Evolutionary conservation across 2,797 vertebrate genomes (phyloP), one percentile per base, ranked within the genome.

Genomic region (Gephyroberyx darwinii): DNA sequence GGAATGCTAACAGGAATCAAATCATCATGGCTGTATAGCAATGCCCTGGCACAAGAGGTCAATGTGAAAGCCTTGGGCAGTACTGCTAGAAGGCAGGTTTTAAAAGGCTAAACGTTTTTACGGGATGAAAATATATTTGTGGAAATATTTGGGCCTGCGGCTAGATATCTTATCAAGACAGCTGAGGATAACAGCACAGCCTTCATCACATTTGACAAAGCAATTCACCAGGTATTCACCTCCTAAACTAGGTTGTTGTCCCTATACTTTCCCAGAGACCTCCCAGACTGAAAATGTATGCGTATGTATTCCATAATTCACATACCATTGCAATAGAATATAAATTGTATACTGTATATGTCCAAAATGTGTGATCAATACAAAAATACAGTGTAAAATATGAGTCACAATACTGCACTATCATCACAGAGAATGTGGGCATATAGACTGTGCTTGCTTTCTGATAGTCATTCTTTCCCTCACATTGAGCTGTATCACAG

Each of bases 81-180:
- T 8, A 12, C 35, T 69, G 26, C 56, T n/a, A 37, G 14, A 55
- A 65, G 31, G 26, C 31, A 20, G 22, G 14, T 26, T 64, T 53
- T 47, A 54, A n/a, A 1, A 37, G 66, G 16, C 26, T 14, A 69
- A 66, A 77, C 5, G 3, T 60, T 70, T 19, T 71, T 51, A 82
- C 48, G 26, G 41, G 54, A 67, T 75, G 16, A 55, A 81, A 75
- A 76, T 26, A 65, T 56, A 65, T 62, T 61, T 66, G 20, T 51
- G 54, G 58, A 82, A 53, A 48, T 56, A 45, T 71, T 70, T 71
- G n/a, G 31, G 54, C 73, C 41, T 56, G 53, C 12, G 81, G 74
- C 80, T 48, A 76, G 5, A 20, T 74, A 60, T 75, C 39, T 51
- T 71, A 74, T 77, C 65, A 80, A 59, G 63, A 60, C 51, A 68